Conservation (phyloP, 1,140 invertebrate genomes). For the Vanessa atalanta region DNA sequence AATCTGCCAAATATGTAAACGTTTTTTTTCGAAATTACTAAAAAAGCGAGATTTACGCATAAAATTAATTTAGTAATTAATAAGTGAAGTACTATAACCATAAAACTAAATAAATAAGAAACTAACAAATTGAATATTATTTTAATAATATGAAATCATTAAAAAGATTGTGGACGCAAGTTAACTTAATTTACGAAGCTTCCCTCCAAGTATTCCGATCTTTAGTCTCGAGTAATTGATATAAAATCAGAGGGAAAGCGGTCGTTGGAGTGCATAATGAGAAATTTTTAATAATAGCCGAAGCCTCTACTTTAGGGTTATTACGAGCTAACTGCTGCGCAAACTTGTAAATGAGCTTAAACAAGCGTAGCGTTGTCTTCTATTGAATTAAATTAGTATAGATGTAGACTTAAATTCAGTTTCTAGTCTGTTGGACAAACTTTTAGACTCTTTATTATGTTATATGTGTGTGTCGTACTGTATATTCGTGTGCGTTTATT, state of each 20-base stretch:
- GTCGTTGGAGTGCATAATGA: constrained; percentile 45
- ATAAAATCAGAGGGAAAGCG: constrained; percentile 54
- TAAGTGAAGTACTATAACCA: too few relatives aligned
- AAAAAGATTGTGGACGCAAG: constrained; percentile 3
- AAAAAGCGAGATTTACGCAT: too few relatives aligned
- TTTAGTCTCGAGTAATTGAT: constrained; percentile 51
- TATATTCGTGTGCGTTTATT: too few relatives aligned
- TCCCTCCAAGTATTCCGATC: constrained; percentile 31
- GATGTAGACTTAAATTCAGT: background rate
- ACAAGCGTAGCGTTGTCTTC: constrained; percentile 10
- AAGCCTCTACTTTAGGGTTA: constrained; percentile 19
- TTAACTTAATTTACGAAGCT: constrained; percentile 30
- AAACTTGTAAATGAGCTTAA: constrained; percentile 36
- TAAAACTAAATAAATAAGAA: background rate
- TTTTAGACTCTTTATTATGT: background rate
- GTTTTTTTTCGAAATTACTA: too few relatives aligned
- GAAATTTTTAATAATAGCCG: constrained; percentile 47
- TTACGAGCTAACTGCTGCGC: constrained; percentile 31
- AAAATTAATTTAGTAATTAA: too few relatives aligned
- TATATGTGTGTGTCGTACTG: too few relatives aligned
- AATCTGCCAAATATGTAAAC: too few relatives aligned
- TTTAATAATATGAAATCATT: background rate
- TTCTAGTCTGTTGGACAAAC: background rate
- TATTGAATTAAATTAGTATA: constrained; percentile 11
- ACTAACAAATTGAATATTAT: background rate